These are phyloP conservation scores for Pyrgilauda ruficollis DNA, from an alignment of 2,113 vertebrate species.

Conservation along the genomic window DNA sequence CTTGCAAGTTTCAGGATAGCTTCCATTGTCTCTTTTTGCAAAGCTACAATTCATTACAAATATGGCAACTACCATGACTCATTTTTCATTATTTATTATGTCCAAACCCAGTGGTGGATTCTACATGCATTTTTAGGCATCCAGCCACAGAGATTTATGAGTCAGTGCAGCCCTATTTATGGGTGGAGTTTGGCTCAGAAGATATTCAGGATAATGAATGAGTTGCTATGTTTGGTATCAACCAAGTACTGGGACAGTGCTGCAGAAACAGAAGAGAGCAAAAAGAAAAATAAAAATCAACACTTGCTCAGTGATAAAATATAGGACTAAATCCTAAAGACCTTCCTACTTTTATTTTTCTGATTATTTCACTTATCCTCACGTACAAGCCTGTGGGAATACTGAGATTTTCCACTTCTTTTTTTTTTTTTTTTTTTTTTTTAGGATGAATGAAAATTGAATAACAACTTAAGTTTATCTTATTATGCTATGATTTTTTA, in stretches of 20 bases:
- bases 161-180: constrained; percentile 41
- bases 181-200: constrained; percentile 44
- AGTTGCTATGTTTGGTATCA: constrained; percentile 25
- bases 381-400: neutral
- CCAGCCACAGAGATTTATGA: constrained; percentile 56
- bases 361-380: neutral
- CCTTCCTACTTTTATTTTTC: neutral
- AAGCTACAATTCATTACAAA: constrained; percentile 55
- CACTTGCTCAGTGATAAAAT: neutral
- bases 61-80: constrained; percentile 18
- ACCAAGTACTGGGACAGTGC: neutral
- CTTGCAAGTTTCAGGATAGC: neutral
- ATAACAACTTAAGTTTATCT: neutral
- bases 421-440: neutral
- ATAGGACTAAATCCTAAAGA: neutral
- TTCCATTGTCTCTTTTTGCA: constrained; percentile 14
- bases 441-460: neutral
- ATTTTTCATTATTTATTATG: constrained; percentile 61
- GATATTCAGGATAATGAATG: constrained; percentile 45
- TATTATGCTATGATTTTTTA: neutral
- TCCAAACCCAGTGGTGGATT: constrained; percentile 28
- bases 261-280: neutral
- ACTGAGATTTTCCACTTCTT: neutral
- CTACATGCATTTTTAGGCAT: neutral
- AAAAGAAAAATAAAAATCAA: neutral